Conservation (phyloP, 35 echinoderm and acorn worm species). For the Anneissia japonica region DNA sequence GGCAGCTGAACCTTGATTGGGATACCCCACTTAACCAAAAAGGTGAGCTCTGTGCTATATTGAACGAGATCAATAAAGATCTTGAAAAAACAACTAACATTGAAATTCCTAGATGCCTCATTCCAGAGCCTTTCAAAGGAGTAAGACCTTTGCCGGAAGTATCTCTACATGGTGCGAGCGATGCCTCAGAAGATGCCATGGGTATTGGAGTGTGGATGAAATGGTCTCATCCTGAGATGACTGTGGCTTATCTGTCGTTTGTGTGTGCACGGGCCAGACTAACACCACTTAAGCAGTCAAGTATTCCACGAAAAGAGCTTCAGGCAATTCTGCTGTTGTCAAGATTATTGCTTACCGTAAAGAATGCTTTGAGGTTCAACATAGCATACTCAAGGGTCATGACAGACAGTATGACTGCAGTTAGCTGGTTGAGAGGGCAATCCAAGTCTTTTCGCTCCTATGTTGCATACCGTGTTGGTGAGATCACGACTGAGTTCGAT, state of each 20-base stretch:
- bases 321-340: conserved; percentile 52
- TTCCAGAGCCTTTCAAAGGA: conserved; percentile 49
- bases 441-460: conserved; percentile 59
- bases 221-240: conserved; percentile 23
- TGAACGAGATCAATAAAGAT: conserved; percentile 40
- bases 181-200: conserved; percentile 74
- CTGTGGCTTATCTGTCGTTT: conserved; percentile 50
- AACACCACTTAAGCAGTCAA: conserved; percentile 62
- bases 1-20: conserved; percentile 61
- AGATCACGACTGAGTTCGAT: conserved; percentile 68
- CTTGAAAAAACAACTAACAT: conserved; percentile 27
- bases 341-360: conserved; percentile 51
- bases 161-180: conserved; percentile 59
- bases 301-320: conserved; percentile 61
- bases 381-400: conserved; percentile 51
- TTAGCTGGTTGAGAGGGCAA: conserved; percentile 55
- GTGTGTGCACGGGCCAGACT: conserved; percentile 48
- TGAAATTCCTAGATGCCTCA: conserved; percentile 58
- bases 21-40: conserved; percentile 35
- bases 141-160: conserved; percentile 53
- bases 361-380: conserved; percentile 37
- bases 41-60: neutral
- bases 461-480: conserved; percentile 55
- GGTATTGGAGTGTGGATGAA: conserved; percentile 69
- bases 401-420: conserved; percentile 64